Evolutionary conservation across 2,888 invertebrate genomes (phyloP).

Genomic region (Perdita meconis): DNA sequence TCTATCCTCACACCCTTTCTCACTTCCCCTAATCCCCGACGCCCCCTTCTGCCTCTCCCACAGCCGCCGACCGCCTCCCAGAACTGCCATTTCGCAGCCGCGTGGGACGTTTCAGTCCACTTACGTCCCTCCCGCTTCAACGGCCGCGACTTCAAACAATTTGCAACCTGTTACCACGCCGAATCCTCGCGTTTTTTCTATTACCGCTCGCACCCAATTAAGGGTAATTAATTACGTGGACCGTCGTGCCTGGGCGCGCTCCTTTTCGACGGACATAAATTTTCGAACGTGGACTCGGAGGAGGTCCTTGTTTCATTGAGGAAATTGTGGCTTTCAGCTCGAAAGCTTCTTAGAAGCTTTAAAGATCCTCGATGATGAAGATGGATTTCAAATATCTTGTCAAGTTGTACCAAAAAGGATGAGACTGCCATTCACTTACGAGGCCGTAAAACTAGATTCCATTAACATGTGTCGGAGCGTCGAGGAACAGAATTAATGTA

Average conservation of each 20-base stretch:
- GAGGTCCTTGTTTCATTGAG: background rate
- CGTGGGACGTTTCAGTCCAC: conserved; percentile 69
- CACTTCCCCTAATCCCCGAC: conserved; percentile 52
- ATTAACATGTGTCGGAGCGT: no score
- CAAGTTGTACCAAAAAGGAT: no score
- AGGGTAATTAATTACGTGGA: conserved; percentile 42
- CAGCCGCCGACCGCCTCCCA: conserved; percentile 31
- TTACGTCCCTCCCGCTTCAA: conserved; percentile 55
- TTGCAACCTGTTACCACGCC: conserved; percentile 58
- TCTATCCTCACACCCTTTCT: conserved; percentile 48
- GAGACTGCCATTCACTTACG: no score
- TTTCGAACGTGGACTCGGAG: background rate
- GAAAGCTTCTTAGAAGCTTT: background rate
- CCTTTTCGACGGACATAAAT: background rate
- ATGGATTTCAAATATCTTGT: no score
- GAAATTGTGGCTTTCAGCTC: background rate
- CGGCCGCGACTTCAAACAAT: conserved; percentile 57
- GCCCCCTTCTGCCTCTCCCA: conserved; percentile 24
- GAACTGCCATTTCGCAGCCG: conserved; percentile 66
- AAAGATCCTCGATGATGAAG: no score
- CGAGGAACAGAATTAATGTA: background rate
- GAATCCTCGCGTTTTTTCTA: conserved; percentile 47
- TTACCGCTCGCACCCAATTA: conserved; percentile 29
- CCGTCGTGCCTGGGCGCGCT: background rate
- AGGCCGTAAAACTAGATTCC: no score